Conservation (phyloP, 2,888 invertebrate genomes). For the Taenaris catops region DNA sequence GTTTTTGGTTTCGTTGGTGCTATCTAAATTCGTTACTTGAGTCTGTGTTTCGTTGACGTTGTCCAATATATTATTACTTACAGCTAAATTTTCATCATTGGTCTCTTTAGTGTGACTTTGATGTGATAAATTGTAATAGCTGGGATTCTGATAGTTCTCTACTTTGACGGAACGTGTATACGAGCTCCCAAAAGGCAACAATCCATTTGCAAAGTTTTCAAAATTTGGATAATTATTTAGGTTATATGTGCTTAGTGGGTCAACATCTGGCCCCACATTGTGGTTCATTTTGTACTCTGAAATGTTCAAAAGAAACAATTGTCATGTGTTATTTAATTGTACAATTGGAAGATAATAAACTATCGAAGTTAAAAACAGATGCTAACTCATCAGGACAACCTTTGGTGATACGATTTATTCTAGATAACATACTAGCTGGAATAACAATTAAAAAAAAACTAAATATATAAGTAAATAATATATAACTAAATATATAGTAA, state of each 20-base stretch:
- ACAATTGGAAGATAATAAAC: no score
- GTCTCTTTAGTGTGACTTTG: not conserved
- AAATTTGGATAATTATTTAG: slow-evolving; percentile 34
- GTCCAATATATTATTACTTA: slow-evolving; percentile 1
- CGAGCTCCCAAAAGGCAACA: slow-evolving; percentile 8
- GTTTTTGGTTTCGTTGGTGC: slow-evolving; percentile 7
- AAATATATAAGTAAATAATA: no score
- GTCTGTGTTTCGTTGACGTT: not conserved
- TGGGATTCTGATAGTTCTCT: slow-evolving; percentile 16
- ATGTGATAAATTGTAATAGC: slow-evolving; percentile 11
- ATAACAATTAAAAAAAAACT: no score
- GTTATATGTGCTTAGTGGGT: slow-evolving; percentile 50
- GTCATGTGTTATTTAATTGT: no score
- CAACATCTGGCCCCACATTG: slow-evolving; percentile 39
- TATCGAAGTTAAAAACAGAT: no score
- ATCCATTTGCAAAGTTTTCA: slow-evolving; percentile 13
- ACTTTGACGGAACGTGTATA: slow-evolving; percentile 17
- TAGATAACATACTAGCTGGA: no score
- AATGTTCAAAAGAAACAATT: no score
- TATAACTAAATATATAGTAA: no score
- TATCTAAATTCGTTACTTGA: slow-evolving; percentile 1
- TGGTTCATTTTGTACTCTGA: slow-evolving; percentile 35
- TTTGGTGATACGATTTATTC: no score
- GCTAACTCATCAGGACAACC: no score
- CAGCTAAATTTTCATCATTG: not conserved